Evolutionary conservation across 2,797 vertebrate species (phyloP).

Genomic region (Mormyrops boulengeri): DNA sequence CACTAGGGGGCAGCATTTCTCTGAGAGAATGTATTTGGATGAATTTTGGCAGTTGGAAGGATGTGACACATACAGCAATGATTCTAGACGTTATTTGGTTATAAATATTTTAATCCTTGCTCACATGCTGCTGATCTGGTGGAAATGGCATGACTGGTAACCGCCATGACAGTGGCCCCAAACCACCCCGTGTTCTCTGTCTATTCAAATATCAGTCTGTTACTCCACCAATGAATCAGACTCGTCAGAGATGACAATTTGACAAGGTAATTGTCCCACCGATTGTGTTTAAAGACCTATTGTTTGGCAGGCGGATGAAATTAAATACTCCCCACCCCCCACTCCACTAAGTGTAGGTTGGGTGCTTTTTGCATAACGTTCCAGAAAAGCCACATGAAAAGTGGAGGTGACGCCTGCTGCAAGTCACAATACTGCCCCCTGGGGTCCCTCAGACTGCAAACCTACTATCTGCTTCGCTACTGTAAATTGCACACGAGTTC

Average conservation of each 20-base stretch:
- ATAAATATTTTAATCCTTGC: not conserved
- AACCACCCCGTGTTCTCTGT: not conserved
- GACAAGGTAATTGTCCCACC: not conserved
- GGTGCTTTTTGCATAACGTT: not conserved
- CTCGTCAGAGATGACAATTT: not conserved
- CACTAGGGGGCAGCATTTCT: conserved; percentile 57
- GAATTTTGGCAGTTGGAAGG: not conserved
- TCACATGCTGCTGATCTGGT: not conserved
- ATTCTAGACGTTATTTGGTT: not conserved
- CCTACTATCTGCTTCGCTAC: not conserved
- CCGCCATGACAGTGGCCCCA: not conserved
- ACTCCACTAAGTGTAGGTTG: not conserved
- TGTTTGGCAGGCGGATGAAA: not conserved
- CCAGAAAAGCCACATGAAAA: not conserved
- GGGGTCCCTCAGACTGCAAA: not conserved
- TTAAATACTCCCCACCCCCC: not conserved
- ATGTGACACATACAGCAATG: not conserved
- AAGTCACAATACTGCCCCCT: not conserved
- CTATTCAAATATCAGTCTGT: not conserved
- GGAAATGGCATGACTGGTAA: not conserved
- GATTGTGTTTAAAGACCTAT: not conserved
- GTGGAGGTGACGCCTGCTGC: not conserved
- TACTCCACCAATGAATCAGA: not conserved
- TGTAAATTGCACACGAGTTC: not conserved
- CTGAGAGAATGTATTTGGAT: conserved; percentile 23